These are phyloP conservation scores for Allygus modestus DNA, from an alignment of 2,888 invertebrate genomes.

Conservation along the genomic window DNA sequence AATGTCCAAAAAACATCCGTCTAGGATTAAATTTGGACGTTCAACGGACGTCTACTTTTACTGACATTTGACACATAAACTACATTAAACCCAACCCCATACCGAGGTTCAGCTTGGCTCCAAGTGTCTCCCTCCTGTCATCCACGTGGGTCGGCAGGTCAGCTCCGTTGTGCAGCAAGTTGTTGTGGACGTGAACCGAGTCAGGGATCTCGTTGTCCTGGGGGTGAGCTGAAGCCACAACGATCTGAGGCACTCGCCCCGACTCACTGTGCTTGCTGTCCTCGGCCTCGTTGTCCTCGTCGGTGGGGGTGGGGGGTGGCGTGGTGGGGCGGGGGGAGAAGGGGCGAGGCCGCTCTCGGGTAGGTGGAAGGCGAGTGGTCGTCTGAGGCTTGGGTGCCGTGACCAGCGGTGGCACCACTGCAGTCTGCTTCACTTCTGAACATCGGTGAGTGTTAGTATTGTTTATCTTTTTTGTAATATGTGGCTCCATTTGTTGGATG, in stretches of 20 bases:
- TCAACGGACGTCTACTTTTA: too few species aligned
- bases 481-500: not conserved
- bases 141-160: slow-evolving; percentile 80
- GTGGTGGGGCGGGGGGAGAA: slow-evolving; percentile 72
- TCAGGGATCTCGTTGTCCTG: slow-evolving; percentile 87
- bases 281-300: slow-evolving; percentile 74
- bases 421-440: slow-evolving; percentile 30
- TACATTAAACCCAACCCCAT: too few species aligned
- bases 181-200: slow-evolving; percentile 72
- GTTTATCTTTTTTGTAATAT: slow-evolving; percentile 51
- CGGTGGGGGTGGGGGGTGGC: slow-evolving; percentile 72
- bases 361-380: slow-evolving; percentile 62
- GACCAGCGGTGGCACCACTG: slow-evolving; percentile 68
- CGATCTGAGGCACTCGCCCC: slow-evolving; percentile 76
- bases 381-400: slow-evolving; percentile 71
- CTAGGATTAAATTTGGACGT: too few species aligned
- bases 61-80: too few species aligned
- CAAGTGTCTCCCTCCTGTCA: slow-evolving; percentile 74
- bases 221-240: slow-evolving; percentile 78
- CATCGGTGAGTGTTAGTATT: slow-evolving; percentile 50
- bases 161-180: slow-evolving; percentile 76
- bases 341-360: slow-evolving; percentile 71
- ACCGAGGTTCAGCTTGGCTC: slow-evolving; percentile 86
- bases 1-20: too few species aligned
- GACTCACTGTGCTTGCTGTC: slow-evolving; percentile 74